Evolutionary conservation across 2,797 vertebrate species (phyloP), one percentile per base, ranked within the genome.

Genomic region (Eospalax fontanierii): DNA sequence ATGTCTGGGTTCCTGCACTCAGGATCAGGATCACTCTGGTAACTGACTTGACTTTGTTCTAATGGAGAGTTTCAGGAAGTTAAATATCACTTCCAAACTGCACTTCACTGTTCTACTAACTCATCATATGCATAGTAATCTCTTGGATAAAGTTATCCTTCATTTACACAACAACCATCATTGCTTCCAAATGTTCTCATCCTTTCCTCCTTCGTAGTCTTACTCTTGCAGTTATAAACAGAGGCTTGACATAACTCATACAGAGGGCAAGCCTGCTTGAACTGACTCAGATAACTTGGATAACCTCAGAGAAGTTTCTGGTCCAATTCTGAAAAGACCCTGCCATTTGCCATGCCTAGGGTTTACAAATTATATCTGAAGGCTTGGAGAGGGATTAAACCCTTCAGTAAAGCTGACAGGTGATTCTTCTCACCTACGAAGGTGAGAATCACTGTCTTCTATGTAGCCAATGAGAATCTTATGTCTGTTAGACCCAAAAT

Each of bases 161-260:
- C 35, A 16, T 61, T 28, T 68, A 21, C 33, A 3, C 5, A 73
- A 40, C 5, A 46, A 65, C 81, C 4, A 59, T 24, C 30, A 73
- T 63, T 33, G 54, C 3, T 57, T 74, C 26, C 54, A 90, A 70
- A 76, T 4, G 2, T 65, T 21, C 6, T 24, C 33, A 74, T 35
- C 5, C 18, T 74, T 86, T 78, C n/a, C 24, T 90, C 16, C 22
- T 63, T 50, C 28, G 28, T 35, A 12, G 30, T 15, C 61, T 76
- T 91, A 35, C 40, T 54, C 2, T 33, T 68, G 66, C 28, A 84
- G 33, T 63, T 87, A 81, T 57, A 96, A 93, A 65, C 40, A 81
- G 7, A 35, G 18, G 12, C 85, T 73, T 85, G 26, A 93, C 76
- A 43, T 66, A 50, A 66, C 21, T n/a, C 50, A 80, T 8, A 59